Conservation (phyloP, 1,140 invertebrate species). For the Tribolium castaneum region DNA sequence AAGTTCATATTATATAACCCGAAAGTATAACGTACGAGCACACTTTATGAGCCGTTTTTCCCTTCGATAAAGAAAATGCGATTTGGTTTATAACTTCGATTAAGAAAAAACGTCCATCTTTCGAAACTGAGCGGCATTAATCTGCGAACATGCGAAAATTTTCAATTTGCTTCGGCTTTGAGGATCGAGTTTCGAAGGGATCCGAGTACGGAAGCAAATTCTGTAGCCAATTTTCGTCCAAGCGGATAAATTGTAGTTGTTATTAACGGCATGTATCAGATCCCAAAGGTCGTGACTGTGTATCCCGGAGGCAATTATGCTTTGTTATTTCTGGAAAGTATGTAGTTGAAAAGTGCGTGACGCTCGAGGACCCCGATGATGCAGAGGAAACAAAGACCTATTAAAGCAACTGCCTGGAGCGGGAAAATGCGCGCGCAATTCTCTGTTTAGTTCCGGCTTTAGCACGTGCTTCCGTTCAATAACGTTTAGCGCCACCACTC, state of each 20-base stretch:
- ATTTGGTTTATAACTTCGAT: not conserved
- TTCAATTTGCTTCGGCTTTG: not conserved
- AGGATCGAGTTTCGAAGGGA: not conserved
- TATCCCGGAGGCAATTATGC: constrained; percentile 47
- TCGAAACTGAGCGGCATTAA: too few relatives aligned
- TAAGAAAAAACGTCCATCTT: not conserved
- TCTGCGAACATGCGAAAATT: too few relatives aligned
- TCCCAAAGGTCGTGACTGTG: constrained; percentile 42
- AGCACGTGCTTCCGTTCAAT: constrained; percentile 51
- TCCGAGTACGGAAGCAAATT: not conserved
- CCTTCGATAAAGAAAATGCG: not conserved
- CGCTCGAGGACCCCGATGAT: constrained; percentile 27
- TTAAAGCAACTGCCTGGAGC: constrained; percentile 41
- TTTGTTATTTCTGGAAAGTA: constrained; percentile 49
- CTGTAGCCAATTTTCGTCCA: not conserved
- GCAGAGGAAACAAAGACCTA: constrained; percentile 39
- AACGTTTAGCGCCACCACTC: constrained; percentile 45
- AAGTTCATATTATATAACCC: constrained; percentile 31
- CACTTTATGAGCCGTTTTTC: constrained; percentile 12
- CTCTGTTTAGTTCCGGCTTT: constrained; percentile 45
- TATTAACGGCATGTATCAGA: constrained; percentile 38
- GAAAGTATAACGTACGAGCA: constrained; percentile 11
- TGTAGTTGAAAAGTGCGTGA: constrained; percentile 49
- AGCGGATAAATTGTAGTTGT: constrained; percentile 6
- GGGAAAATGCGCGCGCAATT: constrained; percentile 45